Percentiles rank a stretch among this genome's conserved stretches.
These are phyloP conservation scores for Laticauda laticaudata DNA, from an alignment of 2,113 vertebrate genomes.

Conservation along the genomic window DNA sequence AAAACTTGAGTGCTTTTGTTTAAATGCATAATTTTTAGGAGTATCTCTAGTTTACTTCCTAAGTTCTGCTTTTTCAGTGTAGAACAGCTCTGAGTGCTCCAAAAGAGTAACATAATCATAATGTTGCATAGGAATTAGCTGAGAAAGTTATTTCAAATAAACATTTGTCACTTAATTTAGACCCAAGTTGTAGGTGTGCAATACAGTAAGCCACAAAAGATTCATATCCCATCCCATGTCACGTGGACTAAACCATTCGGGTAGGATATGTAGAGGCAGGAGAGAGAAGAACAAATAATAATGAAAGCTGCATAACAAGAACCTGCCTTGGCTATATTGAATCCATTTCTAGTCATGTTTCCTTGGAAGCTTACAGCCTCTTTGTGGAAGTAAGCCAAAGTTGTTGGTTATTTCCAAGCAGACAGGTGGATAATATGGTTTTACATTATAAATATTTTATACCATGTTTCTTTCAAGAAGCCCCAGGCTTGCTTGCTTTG, in stretches of 20 bases:
- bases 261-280: background rate
- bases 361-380: background rate
- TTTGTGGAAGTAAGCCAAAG: background rate
- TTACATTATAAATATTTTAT: background rate
- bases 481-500: background rate
- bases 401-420: background rate
- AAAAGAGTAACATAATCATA: too few relatives aligned
- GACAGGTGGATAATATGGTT: background rate
- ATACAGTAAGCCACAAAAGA: background rate
- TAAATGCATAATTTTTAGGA: background rate
- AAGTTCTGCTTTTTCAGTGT: background rate
- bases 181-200: background rate
- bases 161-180: background rate
- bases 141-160: background rate
- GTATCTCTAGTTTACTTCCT: background rate
- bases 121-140: background rate
- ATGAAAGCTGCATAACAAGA: background rate
- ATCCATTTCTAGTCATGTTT: background rate
- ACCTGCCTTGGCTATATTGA: background rate
- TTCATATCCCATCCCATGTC: background rate
- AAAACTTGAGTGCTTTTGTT: background rate
- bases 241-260: background rate
- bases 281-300: background rate
- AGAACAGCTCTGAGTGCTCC: background rate
- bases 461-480: background rate